Conservation (phyloP, 2,797 vertebrate genomes). For the Acanthurus lineatus region DNA sequence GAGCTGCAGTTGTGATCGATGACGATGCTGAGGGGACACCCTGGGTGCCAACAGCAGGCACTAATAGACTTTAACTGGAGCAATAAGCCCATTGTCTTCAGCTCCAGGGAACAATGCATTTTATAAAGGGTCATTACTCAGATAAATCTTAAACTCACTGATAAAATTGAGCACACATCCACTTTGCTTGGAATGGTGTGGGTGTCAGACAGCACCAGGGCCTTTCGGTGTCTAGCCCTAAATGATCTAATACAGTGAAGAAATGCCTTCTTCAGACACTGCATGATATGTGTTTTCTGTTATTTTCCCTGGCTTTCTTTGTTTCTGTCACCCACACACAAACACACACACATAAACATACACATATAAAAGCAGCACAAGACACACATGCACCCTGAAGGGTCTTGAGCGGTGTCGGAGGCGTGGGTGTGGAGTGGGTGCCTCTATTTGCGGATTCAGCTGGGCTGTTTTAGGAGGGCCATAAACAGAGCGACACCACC, state of each 20-base stretch:
- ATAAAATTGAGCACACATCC: neutral
- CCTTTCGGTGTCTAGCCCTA: neutral
- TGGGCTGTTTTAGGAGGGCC: conserved; percentile 79
- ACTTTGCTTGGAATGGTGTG: neutral
- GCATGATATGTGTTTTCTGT: neutral
- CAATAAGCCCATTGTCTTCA: conserved; percentile 48
- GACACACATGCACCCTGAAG: conserved; percentile 19
- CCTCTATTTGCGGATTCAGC: conserved; percentile 83
- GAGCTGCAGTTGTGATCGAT: conserved; percentile 14
- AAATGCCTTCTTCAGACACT: neutral
- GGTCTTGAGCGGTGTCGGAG: conserved; percentile 30
- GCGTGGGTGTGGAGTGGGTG: conserved; percentile 39
- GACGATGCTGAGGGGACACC: conserved; percentile 7
- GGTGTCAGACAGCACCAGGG: neutral
- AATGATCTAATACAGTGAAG: neutral
- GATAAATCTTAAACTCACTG: conserved; percentile 22
- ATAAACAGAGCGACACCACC: conserved; percentile 77
- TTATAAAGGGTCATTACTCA: conserved; percentile 44
- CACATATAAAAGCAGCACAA: neutral
- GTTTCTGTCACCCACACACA: neutral
- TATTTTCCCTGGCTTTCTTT: neutral
- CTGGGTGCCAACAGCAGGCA: conserved; percentile 32
- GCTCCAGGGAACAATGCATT: conserved; percentile 43
- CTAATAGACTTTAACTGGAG: conserved; percentile 59
- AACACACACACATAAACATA: neutral